Percentiles rank a stretch among this genome's conserved stretches.
Evolutionary conservation across 2,113 vertebrate genomes (phyloP).

Genomic region (Chaetops frenatus): DNA sequence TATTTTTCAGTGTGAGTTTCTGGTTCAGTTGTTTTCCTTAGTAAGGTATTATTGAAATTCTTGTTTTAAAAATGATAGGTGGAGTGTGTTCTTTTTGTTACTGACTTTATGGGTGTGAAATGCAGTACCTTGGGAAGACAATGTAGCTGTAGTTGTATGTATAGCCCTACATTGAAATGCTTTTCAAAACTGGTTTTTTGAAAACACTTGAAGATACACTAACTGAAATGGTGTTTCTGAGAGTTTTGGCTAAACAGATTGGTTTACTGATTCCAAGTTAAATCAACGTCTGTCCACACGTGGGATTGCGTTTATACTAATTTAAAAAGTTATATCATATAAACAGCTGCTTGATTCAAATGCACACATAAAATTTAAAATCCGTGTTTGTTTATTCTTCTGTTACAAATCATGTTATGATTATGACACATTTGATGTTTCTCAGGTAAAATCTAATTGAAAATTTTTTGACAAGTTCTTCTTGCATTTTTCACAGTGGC

Average conservation of each 20-base stretch:
- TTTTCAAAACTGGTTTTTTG: background rate
- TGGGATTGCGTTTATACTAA: background rate
- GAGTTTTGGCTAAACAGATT: background rate
- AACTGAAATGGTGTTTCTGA: background rate
- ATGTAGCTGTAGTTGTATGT: background rate
- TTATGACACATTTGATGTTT: background rate
- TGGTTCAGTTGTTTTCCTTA: background rate
- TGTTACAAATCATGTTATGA: background rate
- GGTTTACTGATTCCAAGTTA: background rate
- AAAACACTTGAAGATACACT: background rate
- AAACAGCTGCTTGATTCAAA: background rate
- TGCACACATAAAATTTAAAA: background rate
- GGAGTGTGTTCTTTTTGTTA: background rate
- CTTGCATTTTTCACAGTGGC: fast-evolving
- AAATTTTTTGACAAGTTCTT: background rate
- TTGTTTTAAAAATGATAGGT: background rate
- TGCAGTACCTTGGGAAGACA: background rate
- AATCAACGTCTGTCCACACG: background rate
- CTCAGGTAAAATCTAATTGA: background rate
- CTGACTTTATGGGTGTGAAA: background rate
- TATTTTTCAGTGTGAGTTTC: background rate
- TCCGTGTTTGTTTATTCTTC: background rate
- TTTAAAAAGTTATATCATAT: background rate
- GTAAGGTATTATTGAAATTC: background rate
- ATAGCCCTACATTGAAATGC: background rate